Evolutionary conservation across 2,888 invertebrate genomes (phyloP).

Genomic region (Acheta domesticus): DNA sequence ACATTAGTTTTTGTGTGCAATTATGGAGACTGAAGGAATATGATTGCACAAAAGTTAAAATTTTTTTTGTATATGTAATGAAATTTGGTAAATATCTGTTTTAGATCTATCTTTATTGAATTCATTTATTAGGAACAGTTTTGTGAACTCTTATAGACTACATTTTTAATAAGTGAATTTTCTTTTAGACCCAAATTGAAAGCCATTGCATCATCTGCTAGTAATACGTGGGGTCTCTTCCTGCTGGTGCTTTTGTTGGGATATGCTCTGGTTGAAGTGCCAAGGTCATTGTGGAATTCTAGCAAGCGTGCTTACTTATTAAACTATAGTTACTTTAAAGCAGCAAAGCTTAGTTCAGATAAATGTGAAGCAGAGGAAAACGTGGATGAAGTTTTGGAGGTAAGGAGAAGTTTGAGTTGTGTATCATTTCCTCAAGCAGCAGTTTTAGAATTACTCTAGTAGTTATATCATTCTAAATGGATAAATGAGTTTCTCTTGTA

Average conservation of each 20-base stretch:
- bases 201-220: slow-evolving; percentile 95
- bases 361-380: slow-evolving; percentile 96
- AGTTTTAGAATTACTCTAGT: no score
- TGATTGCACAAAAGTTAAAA: no score
- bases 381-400: slow-evolving; percentile 91
- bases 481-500: no score
- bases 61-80: no score
- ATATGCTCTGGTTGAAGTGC: slow-evolving; percentile 95
- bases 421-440: not conserved
- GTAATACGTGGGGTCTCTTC: slow-evolving; percentile 99
- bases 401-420: slow-evolving; percentile 46
- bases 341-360: slow-evolving; percentile 89
- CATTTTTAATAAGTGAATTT: not conserved
- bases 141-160: slow-evolving; percentile 21
- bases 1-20: no score
- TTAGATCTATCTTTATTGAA: no score
- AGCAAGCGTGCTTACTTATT: slow-evolving; percentile 81
- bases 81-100: no score
- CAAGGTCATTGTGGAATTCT: slow-evolving; percentile 85
- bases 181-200: slow-evolving; percentile 74
- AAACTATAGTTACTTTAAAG: slow-evolving; percentile 86
- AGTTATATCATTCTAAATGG: no score
- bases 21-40: no score
- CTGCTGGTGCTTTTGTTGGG: slow-evolving; percentile 85
- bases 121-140: not conserved